phyloP scores from a whole-genome alignment of 2,797 vertebrate species.

The Botia almorhae region DNA sequence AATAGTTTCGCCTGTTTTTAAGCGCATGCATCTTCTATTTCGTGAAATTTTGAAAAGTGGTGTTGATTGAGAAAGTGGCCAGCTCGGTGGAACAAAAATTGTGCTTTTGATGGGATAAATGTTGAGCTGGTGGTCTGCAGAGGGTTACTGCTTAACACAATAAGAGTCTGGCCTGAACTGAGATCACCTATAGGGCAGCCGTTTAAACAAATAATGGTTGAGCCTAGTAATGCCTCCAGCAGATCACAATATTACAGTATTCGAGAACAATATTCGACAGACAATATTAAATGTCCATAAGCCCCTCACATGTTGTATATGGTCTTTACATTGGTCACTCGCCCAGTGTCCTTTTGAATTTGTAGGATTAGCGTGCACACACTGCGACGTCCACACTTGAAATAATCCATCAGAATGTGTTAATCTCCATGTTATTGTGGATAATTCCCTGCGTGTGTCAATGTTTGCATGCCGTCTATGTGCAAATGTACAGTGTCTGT shows the following conservation, averaged over 20 bases:
- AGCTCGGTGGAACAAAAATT: background rate
- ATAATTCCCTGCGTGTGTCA: constrained; percentile 29
- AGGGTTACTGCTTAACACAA: constrained; percentile 33
- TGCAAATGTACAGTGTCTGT: background rate
- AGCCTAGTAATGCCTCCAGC: constrained; percentile 14
- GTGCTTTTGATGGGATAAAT: constrained; percentile 2
- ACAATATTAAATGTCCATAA: no score
- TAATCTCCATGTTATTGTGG: constrained; percentile 31
- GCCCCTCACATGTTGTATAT: background rate
- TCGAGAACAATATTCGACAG: no score
- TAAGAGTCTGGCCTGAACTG: constrained; percentile 21
- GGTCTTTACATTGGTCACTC: background rate
- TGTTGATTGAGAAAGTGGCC: background rate
- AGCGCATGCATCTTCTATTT: background rate
- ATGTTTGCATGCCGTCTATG: constrained; percentile 13
- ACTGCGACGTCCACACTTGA: background rate
- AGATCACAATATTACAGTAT: constrained; percentile 15
- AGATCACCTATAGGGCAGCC: constrained; percentile 31
- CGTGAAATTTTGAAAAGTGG: background rate
- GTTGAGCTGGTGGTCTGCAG: constrained; percentile 27
- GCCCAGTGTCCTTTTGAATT: background rate
- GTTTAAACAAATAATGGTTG: constrained; percentile 45
- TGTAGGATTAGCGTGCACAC: background rate
- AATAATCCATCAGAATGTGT: constrained; percentile 17
- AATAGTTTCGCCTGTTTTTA: background rate